These are phyloP conservation scores for Sialia sialis DNA, from an alignment of 2,113 vertebrate species.

Conservation along the genomic window DNA sequence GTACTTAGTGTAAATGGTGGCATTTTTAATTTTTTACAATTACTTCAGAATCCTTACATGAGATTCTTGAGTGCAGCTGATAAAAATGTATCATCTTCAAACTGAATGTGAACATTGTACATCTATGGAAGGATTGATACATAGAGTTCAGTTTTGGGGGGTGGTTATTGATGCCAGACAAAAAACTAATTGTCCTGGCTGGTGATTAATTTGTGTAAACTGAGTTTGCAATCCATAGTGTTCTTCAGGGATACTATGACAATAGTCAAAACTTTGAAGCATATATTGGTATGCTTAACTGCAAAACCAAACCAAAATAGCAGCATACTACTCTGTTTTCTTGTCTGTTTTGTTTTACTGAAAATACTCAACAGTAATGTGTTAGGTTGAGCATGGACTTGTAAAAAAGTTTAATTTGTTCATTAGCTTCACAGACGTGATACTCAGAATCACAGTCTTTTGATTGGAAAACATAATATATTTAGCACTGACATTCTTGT, in stretches of 20 bases:
- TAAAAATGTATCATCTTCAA: background rate
- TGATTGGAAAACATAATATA: background rate
- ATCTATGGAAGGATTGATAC: background rate
- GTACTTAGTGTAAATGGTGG: background rate
- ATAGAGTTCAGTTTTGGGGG: background rate
- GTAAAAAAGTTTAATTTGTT: background rate
- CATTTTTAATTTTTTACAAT: background rate
- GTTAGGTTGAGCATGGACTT: background rate
- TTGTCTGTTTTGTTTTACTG: background rate
- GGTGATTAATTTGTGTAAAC: background rate
- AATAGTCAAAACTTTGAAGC: background rate
- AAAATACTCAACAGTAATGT: background rate
- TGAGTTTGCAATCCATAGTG: background rate
- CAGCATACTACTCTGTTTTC: background rate
- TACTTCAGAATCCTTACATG: background rate
- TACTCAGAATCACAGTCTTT: background rate
- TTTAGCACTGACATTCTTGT: background rate
- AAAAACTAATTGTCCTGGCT: background rate
- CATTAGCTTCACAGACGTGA: background rate
- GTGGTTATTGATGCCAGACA: background rate
- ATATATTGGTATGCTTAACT: background rate
- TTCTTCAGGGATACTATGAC: background rate
- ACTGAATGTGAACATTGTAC: background rate
- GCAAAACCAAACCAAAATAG: background rate
- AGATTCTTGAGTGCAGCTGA: background rate